Evolutionary conservation across 2,797 vertebrate species (phyloP).

Genomic region (Dallia pectoralis): DNA sequence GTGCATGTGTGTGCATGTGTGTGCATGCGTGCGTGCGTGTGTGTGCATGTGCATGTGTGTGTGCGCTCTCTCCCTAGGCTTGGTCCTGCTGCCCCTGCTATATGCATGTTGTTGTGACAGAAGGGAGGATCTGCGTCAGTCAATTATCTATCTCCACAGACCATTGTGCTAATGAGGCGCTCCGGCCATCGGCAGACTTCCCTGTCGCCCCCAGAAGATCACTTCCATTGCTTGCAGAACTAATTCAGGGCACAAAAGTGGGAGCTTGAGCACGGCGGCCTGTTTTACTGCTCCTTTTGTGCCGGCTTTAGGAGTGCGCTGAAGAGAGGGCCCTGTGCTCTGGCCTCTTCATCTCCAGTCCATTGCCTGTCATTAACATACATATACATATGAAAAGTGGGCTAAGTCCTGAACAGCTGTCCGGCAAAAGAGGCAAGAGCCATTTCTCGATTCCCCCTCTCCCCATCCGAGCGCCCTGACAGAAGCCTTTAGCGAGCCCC

Average conservation of each 20-base stretch:
- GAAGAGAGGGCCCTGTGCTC: slow-evolving; percentile 94
- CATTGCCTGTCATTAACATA: slow-evolving; percentile 99
- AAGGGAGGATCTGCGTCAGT: slow-evolving; percentile 85
- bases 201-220: slow-evolving; percentile 99
- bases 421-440: slow-evolving; percentile 87
- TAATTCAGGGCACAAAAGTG: slow-evolving; percentile 99
- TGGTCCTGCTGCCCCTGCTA: slow-evolving; percentile 48
- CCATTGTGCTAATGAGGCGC: slow-evolving; percentile 99
- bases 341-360: slow-evolving; percentile 99
- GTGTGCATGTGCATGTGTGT: too few relatives aligned
- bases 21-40: background rate
- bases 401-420: slow-evolving; percentile 99
- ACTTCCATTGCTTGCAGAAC: slow-evolving; percentile 99
- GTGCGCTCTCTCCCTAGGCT: background rate
- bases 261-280: slow-evolving; percentile 96
- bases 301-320: slow-evolving; percentile 97
- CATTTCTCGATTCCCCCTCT: slow-evolving; percentile 77
- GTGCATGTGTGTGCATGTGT: too few relatives aligned
- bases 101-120: slow-evolving; percentile 68
- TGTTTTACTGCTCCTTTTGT: slow-evolving; percentile 99
- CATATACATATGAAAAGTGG: slow-evolving; percentile 99
- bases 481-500: slow-evolving; percentile 89
- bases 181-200: slow-evolving; percentile 99
- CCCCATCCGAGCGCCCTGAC: slow-evolving; percentile 91
- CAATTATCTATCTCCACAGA: slow-evolving; percentile 99